These are phyloP conservation scores for Agriopis leucophaearia DNA, from an alignment of 2,888 invertebrate species.

Conservation along the genomic window DNA sequence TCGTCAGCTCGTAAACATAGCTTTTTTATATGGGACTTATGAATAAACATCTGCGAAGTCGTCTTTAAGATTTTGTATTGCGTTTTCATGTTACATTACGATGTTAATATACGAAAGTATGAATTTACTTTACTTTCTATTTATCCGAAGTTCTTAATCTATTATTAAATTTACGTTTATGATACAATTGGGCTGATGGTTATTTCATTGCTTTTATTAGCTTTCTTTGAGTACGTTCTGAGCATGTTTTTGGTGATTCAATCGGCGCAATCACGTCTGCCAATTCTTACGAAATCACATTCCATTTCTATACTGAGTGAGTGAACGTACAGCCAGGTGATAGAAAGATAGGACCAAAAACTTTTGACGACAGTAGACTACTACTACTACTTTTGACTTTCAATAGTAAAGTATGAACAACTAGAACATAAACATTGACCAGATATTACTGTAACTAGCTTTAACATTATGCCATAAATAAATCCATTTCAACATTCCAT, in stretches of 20 bases:
- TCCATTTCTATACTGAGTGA: constrained; percentile 32
- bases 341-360: background rate
- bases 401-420: background rate
- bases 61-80: constrained; percentile 22
- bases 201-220: constrained; percentile 30
- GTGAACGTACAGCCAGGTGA: constrained; percentile 12
- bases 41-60: constrained; percentile 28
- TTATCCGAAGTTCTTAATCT: constrained; percentile 32
- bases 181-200: constrained; percentile 29
- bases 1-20: constrained; percentile 23
- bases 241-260: constrained; percentile 29
- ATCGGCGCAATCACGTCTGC: constrained; percentile 36
- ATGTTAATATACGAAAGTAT: constrained; percentile 41
- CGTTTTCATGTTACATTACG: constrained; percentile 46
- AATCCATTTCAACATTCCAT: too few species aligned
- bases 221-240: constrained; percentile 22
- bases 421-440: too few species aligned
- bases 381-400: background rate
- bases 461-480: too few species aligned
- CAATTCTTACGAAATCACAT: constrained; percentile 37
- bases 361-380: background rate
- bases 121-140: constrained; percentile 38
- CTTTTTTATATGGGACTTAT: constrained; percentile 31
- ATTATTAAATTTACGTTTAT: constrained; percentile 40
- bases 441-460: too few species aligned